phyloP scores from a whole-genome alignment of 2,888 invertebrate species.

The Campoletis raptor region DNA sequence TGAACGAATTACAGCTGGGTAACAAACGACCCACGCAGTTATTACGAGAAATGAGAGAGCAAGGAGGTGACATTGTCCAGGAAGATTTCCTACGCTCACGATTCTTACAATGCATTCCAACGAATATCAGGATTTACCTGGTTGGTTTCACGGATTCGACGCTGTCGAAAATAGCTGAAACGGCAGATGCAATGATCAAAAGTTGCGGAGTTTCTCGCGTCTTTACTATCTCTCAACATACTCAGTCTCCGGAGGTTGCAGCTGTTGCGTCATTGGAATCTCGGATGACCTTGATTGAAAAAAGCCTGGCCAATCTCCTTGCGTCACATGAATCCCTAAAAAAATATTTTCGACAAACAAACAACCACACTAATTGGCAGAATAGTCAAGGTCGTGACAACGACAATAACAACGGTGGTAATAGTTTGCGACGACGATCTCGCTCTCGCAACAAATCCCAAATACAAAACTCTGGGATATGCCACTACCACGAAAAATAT shows the following conservation, averaged over 20 bases:
- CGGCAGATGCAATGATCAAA: neutral
- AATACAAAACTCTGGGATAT: neutral
- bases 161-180: neutral
- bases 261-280: neutral
- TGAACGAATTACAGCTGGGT: no score
- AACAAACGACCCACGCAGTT: no score
- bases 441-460: neutral
- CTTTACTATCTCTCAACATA: neutral
- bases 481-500: neutral
- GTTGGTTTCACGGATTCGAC: neutral
- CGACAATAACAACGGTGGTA: conserved; percentile 2
- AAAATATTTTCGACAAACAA: neutral
- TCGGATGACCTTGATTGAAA: neutral
- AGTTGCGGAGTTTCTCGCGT: neutral
- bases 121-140: no score
- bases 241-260: neutral
- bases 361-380: neutral
- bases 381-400: neutral
- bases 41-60: no score
- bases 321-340: neutral
- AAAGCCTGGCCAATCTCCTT: neutral
- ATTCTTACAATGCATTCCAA: no score
- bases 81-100: no score
- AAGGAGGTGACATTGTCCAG: no score
- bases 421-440: neutral